Base-by-base conservation (phyloP, 2,113 vertebrate genomes). In the Burhinus bistriatus region DNA sequence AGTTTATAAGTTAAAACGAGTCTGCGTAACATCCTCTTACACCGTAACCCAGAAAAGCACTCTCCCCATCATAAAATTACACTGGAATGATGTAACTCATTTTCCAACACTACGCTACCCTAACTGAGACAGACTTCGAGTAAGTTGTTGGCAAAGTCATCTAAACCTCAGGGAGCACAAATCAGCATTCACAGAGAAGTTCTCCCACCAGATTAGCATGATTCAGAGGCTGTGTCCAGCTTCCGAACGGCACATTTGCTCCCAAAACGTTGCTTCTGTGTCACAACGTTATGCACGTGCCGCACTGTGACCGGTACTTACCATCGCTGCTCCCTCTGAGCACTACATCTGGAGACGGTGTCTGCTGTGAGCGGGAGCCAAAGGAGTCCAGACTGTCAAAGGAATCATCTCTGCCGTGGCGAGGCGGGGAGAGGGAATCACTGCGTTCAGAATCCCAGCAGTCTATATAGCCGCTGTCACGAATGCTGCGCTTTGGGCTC, bases 361-460 rank as follows among this genome's bases (percentile, higher is more conserved):
- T 99, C 97, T 99, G 99, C 97, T 98, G 98, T 9, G 99, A 99
- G 92, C 99, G 99, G 49, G 99, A 99, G 87, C 99, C 99, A 83
- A 99, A 99, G 83, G 99, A 99, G 98, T 99, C 99, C 98, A 99
- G 98, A 54, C 99, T 99, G 99, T 99, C 99, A 86, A 99, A 99
- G 87, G 99, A 99, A 96, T 99, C 99, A 98, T 99, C 99, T 87
- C 99, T 98, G 92, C 98, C 98, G 88, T 99, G 99, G 45, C 98
- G 99, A 55, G 99, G 99, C 0, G 99, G 99, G 8, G 99, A 99
- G 17, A 99, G 99, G 22, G 99, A 99, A 95, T 99, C 99, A 1
- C 99, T 99, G 97, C 99, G 99, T 84, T 99, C 99, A 0, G 99
- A 99, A 94, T 99, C 99, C 99, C 99, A 99, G 98, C 99, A 99